Evolutionary conservation across 1,140 invertebrate species (phyloP).

Genomic region (Zaprionus vittiger): DNA sequence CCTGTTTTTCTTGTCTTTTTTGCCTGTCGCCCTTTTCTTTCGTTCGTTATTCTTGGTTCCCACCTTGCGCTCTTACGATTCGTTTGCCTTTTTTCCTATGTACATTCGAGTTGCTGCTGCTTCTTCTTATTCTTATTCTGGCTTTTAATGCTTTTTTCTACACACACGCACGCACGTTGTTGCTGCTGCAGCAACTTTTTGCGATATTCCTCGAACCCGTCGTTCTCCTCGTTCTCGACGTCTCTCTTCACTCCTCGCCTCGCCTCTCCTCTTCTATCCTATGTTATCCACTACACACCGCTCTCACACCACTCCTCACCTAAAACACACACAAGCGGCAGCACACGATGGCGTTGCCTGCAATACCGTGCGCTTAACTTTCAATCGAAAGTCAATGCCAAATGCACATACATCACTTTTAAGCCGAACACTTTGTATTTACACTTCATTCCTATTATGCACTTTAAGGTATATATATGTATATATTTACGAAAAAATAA

Average conservation of each 20-base stretch:
- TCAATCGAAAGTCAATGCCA: slow-evolving; percentile 36
- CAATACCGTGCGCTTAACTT: slow-evolving; percentile 37
- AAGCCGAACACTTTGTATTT: slow-evolving; percentile 40
- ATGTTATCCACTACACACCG: slow-evolving; percentile 2
- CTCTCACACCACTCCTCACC: slow-evolving; percentile 12
- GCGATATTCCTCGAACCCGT: slow-evolving; percentile 59
- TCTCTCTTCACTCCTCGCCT: slow-evolving; percentile 7
- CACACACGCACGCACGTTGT: slow-evolving; percentile 63
- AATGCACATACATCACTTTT: slow-evolving; percentile 48
- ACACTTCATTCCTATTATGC: slow-evolving; percentile 60
- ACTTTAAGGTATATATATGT: slow-evolving; percentile 45
- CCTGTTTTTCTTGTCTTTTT: slow-evolving; percentile 63
- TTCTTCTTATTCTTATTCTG: slow-evolving; percentile 38
- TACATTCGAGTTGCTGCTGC: slow-evolving; percentile 27
- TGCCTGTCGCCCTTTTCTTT: slow-evolving; percentile 32
- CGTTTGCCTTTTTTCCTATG: slow-evolving; percentile 29
- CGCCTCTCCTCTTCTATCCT: slow-evolving; percentile 8
- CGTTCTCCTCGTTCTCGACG: slow-evolving; percentile 31
- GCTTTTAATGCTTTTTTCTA: slow-evolving; percentile 47
- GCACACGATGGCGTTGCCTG: slow-evolving; percentile 39
- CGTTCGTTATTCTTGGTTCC: slow-evolving; percentile 54
- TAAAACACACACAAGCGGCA: slow-evolving; percentile 14
- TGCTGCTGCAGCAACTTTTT: slow-evolving; percentile 64
- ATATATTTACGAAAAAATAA: slow-evolving; percentile 71
- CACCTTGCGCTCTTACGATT: slow-evolving; percentile 55